Conservation (phyloP, 2,888 invertebrate genomes). For the Aricia artaxerxes region DNA sequence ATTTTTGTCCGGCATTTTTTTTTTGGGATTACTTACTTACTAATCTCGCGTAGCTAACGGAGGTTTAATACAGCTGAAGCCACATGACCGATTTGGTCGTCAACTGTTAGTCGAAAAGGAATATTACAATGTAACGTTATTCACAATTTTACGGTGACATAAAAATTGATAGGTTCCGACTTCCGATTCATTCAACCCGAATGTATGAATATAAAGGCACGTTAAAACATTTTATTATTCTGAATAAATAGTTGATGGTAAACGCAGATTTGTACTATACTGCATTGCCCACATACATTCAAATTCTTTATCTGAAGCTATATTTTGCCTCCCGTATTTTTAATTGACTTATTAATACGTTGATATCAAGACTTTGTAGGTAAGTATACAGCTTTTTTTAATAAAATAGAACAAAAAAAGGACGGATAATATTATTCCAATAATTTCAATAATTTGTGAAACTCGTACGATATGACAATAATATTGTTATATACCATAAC, state of each 20-base stretch:
- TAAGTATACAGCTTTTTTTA: background rate
- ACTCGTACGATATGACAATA: background rate
- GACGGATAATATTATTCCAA: background rate
- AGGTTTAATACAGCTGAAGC: no score
- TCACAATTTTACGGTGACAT: no score
- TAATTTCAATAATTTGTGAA: background rate
- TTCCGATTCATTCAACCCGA: background rate
- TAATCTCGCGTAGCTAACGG: no score
- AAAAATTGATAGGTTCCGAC: background rate
- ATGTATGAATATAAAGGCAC: background rate
- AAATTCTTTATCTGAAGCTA: no score
- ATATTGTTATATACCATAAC: background rate
- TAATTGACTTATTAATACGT: no score
- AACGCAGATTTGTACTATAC: background rate
- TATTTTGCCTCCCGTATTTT: no score
- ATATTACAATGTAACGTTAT: no score
- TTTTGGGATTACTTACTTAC: no score
- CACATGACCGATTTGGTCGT: no score
- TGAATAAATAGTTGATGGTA: background rate
- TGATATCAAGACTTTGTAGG: no score
- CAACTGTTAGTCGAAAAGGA: no score
- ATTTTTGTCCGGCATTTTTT: no score
- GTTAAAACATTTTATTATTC: background rate
- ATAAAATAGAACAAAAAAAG: background rate
- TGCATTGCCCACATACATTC: background rate